Conservation (phyloP, 2,797 vertebrate species). For the Pyrocephalus nanus region DNA sequence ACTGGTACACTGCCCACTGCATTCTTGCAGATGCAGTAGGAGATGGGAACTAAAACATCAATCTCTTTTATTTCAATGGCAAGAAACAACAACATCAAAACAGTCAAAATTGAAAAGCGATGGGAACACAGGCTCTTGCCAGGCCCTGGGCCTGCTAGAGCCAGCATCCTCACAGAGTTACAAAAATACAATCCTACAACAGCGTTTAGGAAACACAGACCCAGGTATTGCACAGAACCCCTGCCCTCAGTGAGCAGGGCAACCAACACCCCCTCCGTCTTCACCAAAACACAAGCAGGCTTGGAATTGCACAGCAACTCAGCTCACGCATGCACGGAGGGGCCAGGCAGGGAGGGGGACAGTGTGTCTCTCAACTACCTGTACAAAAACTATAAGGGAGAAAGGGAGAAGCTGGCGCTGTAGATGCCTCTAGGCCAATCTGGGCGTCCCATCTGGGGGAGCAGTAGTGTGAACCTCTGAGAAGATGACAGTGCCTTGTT, state of each 20-base stretch:
- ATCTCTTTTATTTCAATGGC: constrained; percentile 72
- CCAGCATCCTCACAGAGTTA: constrained; percentile 40
- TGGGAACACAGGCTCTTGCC: neutral
- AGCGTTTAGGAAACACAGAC: constrained; percentile 62
- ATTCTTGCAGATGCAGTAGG: neutral
- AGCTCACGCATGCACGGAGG: constrained; percentile 33
- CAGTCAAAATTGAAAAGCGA: constrained; percentile 58
- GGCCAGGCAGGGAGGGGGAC: constrained; percentile 22
- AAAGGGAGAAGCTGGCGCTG: neutral
- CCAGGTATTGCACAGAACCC: constrained; percentile 71
- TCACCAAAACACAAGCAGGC: constrained; percentile 33
- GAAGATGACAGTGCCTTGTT: neutral
- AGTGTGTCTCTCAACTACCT: constrained; percentile 73
- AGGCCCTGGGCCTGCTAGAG: constrained; percentile 6
- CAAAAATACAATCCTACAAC: constrained; percentile 68
- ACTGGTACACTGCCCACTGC: fast-evolving
- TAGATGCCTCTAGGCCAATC: neutral
- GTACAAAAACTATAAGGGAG: constrained; percentile 50
- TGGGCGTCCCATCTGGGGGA: fast-evolving
- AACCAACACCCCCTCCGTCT: constrained; percentile 30
- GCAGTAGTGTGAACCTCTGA: neutral
- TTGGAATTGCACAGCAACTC: constrained; percentile 72
- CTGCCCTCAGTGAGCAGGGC: neutral
- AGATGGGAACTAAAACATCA: constrained; percentile 56
- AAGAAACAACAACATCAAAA: constrained; percentile 74